Base-by-base conservation (phyloP, 2,888 invertebrate species). In the Trachelus stipa region DNA sequence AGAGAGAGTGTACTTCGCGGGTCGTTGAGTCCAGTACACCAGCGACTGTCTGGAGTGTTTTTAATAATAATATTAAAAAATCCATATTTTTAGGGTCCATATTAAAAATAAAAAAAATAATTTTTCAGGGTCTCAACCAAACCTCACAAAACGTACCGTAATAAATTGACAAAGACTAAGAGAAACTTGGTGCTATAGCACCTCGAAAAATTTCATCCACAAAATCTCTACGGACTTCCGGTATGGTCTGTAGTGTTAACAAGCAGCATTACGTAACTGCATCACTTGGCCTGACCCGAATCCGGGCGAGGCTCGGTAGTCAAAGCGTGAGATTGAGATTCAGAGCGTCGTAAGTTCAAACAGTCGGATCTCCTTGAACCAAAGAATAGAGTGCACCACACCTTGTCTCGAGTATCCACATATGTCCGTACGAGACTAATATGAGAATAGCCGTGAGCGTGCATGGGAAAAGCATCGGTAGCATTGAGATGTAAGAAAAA, bases 321-420 rank as follows among this genome's bases (percentile, higher is more conserved):
- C 77, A 81, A 81, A 91, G 88, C 91, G 91, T 91, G 91, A 90
- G 91, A 90, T 88, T 90, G 87, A 87, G 88, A 90, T 89, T 85
- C 88, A 89, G 88, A 89, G 83, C 88, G 88, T 87, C 87, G 89
- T 89, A 88, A 87, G 87, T 89, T 78, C 81, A 75, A 79, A 74
- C 81, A 73, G 79, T 75, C 81, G 84, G 87, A 83, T 91, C 89
- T 90, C 91, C 90, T 91, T 91, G 90, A 90, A 90, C 89, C 86
- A 86, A 71, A 78, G 78, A 56, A 56, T 2, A 23, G 56, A 56
- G 9, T 56, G 9, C 23, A 56, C 56, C 56, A 23, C 56, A 56
- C 56, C 56, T 56, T 56, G 56, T 23, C 56, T 23, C 23, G 56
- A 1, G 23, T 56, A 56, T 56, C 56, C 56, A 56, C 56, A 9